Base-by-base conservation (phyloP, 2,888 invertebrate genomes). In the Clistopyga incitator region DNA sequence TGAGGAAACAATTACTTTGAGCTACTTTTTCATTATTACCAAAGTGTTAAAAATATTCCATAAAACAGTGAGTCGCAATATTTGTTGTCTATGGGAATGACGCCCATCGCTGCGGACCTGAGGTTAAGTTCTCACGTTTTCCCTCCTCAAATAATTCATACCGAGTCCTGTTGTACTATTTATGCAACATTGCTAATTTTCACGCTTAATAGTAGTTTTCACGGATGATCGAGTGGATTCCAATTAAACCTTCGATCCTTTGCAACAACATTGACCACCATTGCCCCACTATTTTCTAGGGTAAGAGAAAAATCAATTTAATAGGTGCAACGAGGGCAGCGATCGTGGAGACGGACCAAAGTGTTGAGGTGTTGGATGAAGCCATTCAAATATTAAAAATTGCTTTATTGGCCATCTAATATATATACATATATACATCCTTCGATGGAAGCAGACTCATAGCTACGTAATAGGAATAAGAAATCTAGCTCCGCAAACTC, bases 351-450 rank as follows among this genome's bases (percentile, higher is more conserved):
- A 59, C 29, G 59, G 29, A 29, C 59, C 29, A 59, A 25, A 59
- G 59, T 15, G 59, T 1, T 59, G 13, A 34, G 29, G 54, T 38
- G 67, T 56, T 67, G 67, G 38, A 76, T 45, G 42, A 79, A 74
- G 56, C 67, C 34, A 79, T 79, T 42, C 56, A 59, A 23, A 34
- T 67, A 67, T 74, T 67, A 47, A 74, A 74, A 79, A 54, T 59
- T 11, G 20, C 74, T 18, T 6, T 59, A 34, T 34, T 34, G 3
- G 29, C 25, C 23, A n/a, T 34, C 38, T 38, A n/a, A 38, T 38
- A 8, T 38, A 38, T 38, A 38, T 38, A 29, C 29, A 29, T 29
- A 29, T 29, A 29, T 29, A 29, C 29, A 29, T 29, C 2, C 45
- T 18, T 20, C 10, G 8, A 64, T 38, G 34, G 18, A 11, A 64